phyloP scores from a whole-genome alignment of 2,888 invertebrate genomes.

The Ochlodes sylvanus region DNA sequence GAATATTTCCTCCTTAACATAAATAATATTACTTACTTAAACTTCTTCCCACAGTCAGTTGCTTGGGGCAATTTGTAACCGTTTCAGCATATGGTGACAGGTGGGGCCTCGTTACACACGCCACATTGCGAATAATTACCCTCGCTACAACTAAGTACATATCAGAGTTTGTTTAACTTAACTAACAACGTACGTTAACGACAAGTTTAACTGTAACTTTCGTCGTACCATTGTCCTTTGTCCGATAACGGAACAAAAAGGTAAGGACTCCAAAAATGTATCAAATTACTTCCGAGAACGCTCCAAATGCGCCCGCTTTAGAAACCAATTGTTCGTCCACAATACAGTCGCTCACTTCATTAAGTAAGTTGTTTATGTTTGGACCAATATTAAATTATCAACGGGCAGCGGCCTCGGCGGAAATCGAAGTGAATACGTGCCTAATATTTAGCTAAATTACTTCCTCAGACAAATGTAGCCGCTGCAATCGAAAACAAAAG shows the following conservation, averaged over 20 bases:
- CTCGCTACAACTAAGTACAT: neutral
- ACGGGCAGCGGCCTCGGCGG: conserved; percentile 65
- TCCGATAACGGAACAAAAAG: conserved; percentile 24
- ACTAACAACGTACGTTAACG: neutral
- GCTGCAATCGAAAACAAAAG: conserved; percentile 61
- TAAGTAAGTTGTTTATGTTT: conserved; percentile 47
- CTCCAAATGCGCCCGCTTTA: conserved; percentile 66
- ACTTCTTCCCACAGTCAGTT: neutral
- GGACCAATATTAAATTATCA: conserved; percentile 55
- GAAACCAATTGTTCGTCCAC: conserved; percentile 61
- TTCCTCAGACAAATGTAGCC: conserved; percentile 69
- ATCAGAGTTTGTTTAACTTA: too few relatives aligned
- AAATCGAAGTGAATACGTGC: conserved; percentile 70
- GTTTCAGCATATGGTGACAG: conserved; percentile 23
- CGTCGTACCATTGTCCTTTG: conserved; percentile 9
- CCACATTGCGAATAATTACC: conserved; percentile 15
- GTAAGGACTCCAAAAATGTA: conserved; percentile 52
- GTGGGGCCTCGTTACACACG: conserved; percentile 11
- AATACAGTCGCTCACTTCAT: conserved; percentile 50
- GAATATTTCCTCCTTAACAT: too few relatives aligned
- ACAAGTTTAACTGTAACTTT: neutral
- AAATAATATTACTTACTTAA: neutral
- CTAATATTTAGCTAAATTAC: conserved; percentile 75
- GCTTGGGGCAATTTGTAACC: conserved; percentile 1
- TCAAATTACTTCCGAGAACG: conserved; percentile 72